phyloP scores from a whole-genome alignment of 2,797 vertebrate genomes.

The Characodon lateralis region DNA sequence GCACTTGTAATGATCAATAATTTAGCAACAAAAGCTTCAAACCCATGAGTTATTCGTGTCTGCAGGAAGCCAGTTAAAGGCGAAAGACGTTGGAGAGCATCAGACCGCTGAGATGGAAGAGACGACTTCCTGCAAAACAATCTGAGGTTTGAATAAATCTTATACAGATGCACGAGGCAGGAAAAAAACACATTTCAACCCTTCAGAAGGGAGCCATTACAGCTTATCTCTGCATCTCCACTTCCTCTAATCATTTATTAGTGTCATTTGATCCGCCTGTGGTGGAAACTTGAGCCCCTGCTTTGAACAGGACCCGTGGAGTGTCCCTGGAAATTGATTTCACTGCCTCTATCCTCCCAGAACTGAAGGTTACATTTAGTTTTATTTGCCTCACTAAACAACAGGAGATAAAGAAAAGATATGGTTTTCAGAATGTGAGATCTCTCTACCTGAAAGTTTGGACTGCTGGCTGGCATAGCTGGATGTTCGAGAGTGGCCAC shows the following conservation, averaged over 20 bases:
- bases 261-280: slow-evolving; percentile 52
- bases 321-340: slow-evolving; percentile 33
- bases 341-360: slow-evolving; percentile 15
- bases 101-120: slow-evolving; percentile 14
- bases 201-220: slow-evolving; percentile 37
- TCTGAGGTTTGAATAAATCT: slow-evolving; percentile 25
- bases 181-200: slow-evolving; percentile 37
- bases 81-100: slow-evolving; percentile 17
- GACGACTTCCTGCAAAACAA: slow-evolving; percentile 29
- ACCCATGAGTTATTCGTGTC: slow-evolving; percentile 16
- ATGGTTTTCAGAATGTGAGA: neutral
- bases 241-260: slow-evolving; percentile 57
- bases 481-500: slow-evolving; percentile 93
- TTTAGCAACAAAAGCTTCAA: slow-evolving; percentile 21
- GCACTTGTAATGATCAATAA: neutral
- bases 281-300: slow-evolving; percentile 40
- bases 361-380: slow-evolving; percentile 13
- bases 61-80: slow-evolving; percentile 27
- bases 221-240: slow-evolving; percentile 37
- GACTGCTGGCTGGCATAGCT: slow-evolving; percentile 98
- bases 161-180: slow-evolving; percentile 22
- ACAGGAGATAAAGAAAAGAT: neutral
- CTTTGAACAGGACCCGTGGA: slow-evolving; percentile 27
- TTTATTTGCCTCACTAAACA: neutral
- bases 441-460: slow-evolving; percentile 89